Evolutionary conservation across 2,113 vertebrate genomes (phyloP), one percentile per base, ranked within the genome.

Genomic region (Mixornis gularis): DNA sequence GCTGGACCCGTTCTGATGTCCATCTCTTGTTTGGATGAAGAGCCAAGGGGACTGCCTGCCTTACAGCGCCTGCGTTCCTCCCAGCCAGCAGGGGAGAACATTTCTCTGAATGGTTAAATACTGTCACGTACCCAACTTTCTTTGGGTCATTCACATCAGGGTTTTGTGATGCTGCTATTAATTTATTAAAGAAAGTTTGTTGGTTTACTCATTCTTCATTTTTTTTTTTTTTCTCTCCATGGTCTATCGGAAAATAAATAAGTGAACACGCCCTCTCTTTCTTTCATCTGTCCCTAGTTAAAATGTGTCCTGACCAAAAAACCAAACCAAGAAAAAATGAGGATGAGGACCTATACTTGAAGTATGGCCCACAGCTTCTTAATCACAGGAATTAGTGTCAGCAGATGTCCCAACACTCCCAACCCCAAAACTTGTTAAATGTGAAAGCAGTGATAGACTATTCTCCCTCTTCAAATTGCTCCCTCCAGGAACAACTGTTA

Each of bases 81-180:
- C 93, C 17, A 5, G 72, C 48, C 91, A 64, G 59, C 3, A 12
- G 82, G 56, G 44, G 68, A 52, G 72, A 34, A 78, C 48, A 30
- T 53, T 78, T 92, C 72, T 74, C 60, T 82, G 90, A 83, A 83
- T 79, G 90, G 58, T 94, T 91, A 76, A 94, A 91, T 83, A 66
- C 93, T 92, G 91, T 94, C 95, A 92, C 17, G 32, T 84, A 40
- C 87, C 93, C 94, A 83, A 20, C 72, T 83, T 94, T 94, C 89
- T 79, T 53, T 93, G 93, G 91, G 93, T 89, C 89, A 87, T 92
- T 85, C 76, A 91, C 87, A 92, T 95, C 94, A 96, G 94, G 95
- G 89, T 92, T 96, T 96, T 96, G 94, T 94, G 92, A 95, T 91
- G 94, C 92, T 97, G 94, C 93, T 96, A 96, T 93, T 95, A 94